Base-by-base conservation (phyloP, 2,888 invertebrate species). In the Lottia gigantea region DNA sequence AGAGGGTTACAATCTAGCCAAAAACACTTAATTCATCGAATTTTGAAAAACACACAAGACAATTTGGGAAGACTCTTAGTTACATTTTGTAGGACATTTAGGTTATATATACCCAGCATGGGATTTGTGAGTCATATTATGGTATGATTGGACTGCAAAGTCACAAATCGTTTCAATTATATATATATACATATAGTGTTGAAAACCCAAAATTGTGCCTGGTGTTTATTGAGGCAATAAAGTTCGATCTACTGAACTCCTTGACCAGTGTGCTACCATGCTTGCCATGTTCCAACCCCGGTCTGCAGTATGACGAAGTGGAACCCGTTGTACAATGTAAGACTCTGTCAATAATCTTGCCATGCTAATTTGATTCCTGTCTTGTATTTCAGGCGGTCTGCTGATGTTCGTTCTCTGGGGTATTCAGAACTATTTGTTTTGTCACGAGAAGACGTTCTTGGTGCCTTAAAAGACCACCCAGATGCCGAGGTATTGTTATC, bases 401-500 rank as follows among this genome's bases (percentile, higher is more conserved):
- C 97, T 8, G 97, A 97, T 87, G 97, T 97, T 2, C 92, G 96
- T 70, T 97, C 97, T 0, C 97, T 97, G 1, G 97, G 97, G 0
- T 97, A 97, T 85, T 96, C 97, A 0, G 97, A 97, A 88, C 90
- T 97, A 26, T 97, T 97, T 88, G 96, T 96, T 45, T 90, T 97
- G 26, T 97, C 97, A 0, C 91, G 97, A 6, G 97, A 97, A 89
- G 97, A 97, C 85, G 97, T 97, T 0, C 89, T 97, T 45, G 93
- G 94, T 0, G 97, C 97, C 0, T 95, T 97, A 94, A 97, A 97
- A 87, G 97, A 97, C 88, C 97, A 97, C 84, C 97, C 97, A 0
- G 97, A 97, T 89, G 97, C 97, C 0, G 96, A 97, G 89, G 91
- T 91, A 81, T 74, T 82, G 2, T 40, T 6, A 40, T 40, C 11